Evolutionary conservation across 1,140 invertebrate species (phyloP), one percentile per base, ranked within the genome.

Genomic region (Trichoplusia ni): DNA sequence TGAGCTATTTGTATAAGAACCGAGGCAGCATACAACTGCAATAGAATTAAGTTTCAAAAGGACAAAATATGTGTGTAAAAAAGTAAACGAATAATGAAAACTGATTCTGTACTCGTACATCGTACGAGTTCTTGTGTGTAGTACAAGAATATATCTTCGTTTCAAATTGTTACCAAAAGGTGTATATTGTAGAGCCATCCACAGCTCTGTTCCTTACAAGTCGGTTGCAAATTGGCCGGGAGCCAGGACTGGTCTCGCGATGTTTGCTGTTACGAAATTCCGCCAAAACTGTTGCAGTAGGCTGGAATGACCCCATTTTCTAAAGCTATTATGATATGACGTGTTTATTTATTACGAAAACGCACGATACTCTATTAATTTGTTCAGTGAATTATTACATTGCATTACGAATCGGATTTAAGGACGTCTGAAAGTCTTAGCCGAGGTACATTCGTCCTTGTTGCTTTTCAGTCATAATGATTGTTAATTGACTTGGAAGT

Each of bases 241-340:
- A 9, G 80, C 87, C 85, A 88, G 78, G 29, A 56, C 27, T 70
- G 46, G 69, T 67, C 69, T 71, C 51, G 63, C 66, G 67, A 68
- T 81, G 85, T 84, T 85, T 90, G 85, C 84, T 86, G 82, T 90
- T 86, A 88, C 85, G 84, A 86, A 86, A 88, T 88, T 88, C 79
- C 81, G 79, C 77, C 84, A 87, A 88, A 90, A 81, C 81, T 84
- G 84, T 86, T 88, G 85, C 85, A 86, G 79, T 84, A 74, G 67
- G 33, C 31, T 64, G 46, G 60, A 69, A 51, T 79, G 84, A 79
- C 85, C 86, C 76, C 72, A 74, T 86, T 81, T 67, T 67, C 62
- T 75, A 44, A 67, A 54, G 72, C 68, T 72, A 75, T 77, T 69
- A 77, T 80, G 44, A 56, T 60, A 58, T 65, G 73, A 58, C 38